Conservation (phyloP, 2,113 vertebrate genomes). For the Scomber japonicus region DNA sequence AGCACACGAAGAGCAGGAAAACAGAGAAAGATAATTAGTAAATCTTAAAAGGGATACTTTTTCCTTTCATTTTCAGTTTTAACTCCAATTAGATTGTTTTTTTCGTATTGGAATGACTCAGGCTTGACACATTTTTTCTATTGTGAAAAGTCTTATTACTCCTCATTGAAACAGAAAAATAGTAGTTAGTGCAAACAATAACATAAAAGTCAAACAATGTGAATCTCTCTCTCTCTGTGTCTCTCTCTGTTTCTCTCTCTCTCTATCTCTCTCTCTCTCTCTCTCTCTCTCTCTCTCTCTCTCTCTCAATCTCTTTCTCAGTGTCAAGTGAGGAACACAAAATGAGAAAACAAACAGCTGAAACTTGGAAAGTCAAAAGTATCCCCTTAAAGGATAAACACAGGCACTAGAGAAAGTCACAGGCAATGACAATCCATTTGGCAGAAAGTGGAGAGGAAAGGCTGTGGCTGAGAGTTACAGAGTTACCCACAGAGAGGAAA, state of each 20-base stretch:
- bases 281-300: not conserved
- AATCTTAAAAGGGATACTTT: constrained; percentile 40
- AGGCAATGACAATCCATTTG: constrained; percentile 48
- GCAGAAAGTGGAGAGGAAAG: constrained; percentile 32
- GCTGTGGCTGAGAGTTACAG: constrained; percentile 16
- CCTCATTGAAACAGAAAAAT: not conserved
- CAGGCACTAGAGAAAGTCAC: constrained; percentile 42
- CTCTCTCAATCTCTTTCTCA: constrained; percentile 5
- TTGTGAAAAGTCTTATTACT: too few relatives aligned
- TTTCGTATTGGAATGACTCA: not conserved
- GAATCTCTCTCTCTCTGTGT: not conserved
- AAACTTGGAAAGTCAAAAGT: constrained; percentile 50
- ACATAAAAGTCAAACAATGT: constrained; percentile 2
- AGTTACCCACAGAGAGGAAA: constrained; percentile 52
- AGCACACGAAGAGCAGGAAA: constrained; percentile 80
- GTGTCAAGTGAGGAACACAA: not conserved
- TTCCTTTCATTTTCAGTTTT: constrained; percentile 20
- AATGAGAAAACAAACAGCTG: constrained; percentile 13
- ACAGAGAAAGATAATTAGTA: constrained; percentile 42
- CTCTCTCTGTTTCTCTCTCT: not conserved
- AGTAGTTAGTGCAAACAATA: not conserved
- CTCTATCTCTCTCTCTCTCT: constrained; percentile 22
- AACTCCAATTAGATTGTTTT: not conserved
- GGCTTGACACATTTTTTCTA: too few relatives aligned
- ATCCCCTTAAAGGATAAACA: constrained; percentile 58